Base-by-base conservation (phyloP, 2,888 invertebrate species). In the Cordylochernes scorpioides region DNA sequence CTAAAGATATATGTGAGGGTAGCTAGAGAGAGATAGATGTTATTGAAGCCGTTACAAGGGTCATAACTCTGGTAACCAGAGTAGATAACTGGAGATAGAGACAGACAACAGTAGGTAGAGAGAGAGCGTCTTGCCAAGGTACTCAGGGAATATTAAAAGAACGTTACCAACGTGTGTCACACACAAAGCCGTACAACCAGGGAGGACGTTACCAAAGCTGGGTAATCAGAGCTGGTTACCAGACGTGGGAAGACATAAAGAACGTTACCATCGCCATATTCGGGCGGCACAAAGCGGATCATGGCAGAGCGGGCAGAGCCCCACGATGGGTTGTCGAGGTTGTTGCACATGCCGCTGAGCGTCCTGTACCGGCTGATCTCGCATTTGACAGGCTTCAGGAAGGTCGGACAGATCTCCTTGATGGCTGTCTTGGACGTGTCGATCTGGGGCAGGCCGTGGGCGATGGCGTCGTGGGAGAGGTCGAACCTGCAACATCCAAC, bases 291-390 rank as follows among this genome's bases (percentile, higher is more conserved):
- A 21, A 44, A 45, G 6, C 46, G 30, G 10, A 42, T 37, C 35
- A 46, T 40, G 12, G 43, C 39, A 2, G 45, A 41, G 15, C 43
- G 34, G 3, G 54, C 45, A 12, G 50, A 47, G 9, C 57, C 56
- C 50, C 54, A 54, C 12, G 48, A 46, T 5, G 55, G 51, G 34
- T 52, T 45, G 14, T 50, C 45, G 24, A 55, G 42, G 39, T 57
- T 57, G 43, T 57, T 57, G 42, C 57, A 57, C 33, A 50, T 45
- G 9, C 52, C 56, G 36, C 37, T 39, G 4, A 42, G 29, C 2
- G 42, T 43, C 18, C 55, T 43, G 42, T 51, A 55, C 21, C 48
- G 40, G 14, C 43, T 43, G 15, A 48, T 39, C 33, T 44, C 44
- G 25, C 50, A 46, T 31, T 45, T 46, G 15, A 43, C 44, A 5